A percentile compares a stretch with the other conserved stretches of the same genome.
Conservation (phyloP, 2,888 invertebrate genomes). For the Cheilosia vernalis region DNA sequence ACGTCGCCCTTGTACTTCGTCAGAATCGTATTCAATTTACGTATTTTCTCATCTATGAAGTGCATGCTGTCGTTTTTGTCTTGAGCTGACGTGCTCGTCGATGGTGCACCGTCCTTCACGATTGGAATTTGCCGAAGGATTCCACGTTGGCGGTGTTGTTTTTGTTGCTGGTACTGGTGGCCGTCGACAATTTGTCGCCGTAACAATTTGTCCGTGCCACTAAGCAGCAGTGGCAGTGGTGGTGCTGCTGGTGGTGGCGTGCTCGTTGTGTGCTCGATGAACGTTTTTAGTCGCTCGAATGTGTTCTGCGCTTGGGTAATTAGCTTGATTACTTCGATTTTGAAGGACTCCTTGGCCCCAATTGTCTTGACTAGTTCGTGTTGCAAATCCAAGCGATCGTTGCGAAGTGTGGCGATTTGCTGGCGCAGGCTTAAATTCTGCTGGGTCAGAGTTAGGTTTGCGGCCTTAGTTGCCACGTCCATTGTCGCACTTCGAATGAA, state of each 20-base stretch:
- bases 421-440: slow-evolving; percentile 49
- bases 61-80: slow-evolving; percentile 26
- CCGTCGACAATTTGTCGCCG: slow-evolving; percentile 41
- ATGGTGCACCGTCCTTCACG: slow-evolving; percentile 37
- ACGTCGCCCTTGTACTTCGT: slow-evolving; percentile 19
- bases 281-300: slow-evolving; percentile 65
- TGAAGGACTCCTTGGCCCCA: slow-evolving; percentile 67
- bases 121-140: slow-evolving; percentile 50
- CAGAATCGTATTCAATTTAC: slow-evolving; percentile 17
- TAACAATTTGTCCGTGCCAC: slow-evolving; percentile 45
- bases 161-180: not conserved
- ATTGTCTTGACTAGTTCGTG: slow-evolving; percentile 39
- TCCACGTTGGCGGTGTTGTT: slow-evolving; percentile 13
- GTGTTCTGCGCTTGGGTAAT: slow-evolving; percentile 64
- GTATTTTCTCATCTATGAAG: slow-evolving; percentile 38
- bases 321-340: slow-evolving; percentile 67
- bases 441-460: slow-evolving; percentile 32
- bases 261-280: slow-evolving; percentile 68
- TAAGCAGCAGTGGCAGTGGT: not conserved
- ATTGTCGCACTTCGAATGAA: slow-evolving; percentile 12
- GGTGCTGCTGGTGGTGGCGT: slow-evolving; percentile 49
- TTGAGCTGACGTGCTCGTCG: slow-evolving; percentile 7
- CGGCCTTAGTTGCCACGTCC: slow-evolving; percentile 9
- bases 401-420: slow-evolving; percentile 44
- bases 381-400: slow-evolving; percentile 47